Conservation (phyloP, 2,797 vertebrate genomes). For the Eupleurogrammus muticus region DNA sequence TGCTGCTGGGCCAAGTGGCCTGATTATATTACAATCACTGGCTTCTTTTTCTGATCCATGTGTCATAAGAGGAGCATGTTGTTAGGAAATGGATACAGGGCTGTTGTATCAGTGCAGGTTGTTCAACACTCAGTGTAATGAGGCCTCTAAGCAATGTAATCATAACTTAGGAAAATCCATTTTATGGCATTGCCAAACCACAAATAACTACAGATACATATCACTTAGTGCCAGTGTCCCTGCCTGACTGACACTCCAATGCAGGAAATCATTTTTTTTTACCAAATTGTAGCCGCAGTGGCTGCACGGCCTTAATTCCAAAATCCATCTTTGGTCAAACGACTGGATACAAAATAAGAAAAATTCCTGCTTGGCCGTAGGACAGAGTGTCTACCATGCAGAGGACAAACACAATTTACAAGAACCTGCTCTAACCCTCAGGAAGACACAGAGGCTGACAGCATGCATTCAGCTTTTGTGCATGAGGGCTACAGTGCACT, state of each 20-base stretch:
- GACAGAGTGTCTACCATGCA: not conserved
- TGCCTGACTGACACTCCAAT: not conserved
- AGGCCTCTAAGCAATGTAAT: constrained; percentile 46
- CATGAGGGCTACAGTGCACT: not conserved
- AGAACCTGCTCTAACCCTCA: not conserved
- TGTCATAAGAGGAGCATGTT: constrained; percentile 58
- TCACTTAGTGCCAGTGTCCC: constrained; percentile 1
- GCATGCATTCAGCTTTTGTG: not conserved
- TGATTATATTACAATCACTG: constrained; percentile 68
- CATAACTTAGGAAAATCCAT: constrained; percentile 41
- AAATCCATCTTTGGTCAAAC: not conserved
- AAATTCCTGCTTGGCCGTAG: not conserved
- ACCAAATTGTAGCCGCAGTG: constrained; percentile 13
- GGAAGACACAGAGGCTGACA: not conserved
- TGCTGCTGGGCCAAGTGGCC: constrained; percentile 56
- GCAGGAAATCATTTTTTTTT: constrained; percentile 11
- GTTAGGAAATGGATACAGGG: constrained; percentile 55
- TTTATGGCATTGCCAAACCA: constrained; percentile 40
- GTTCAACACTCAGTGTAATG: constrained; percentile 43
- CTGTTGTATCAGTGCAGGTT: constrained; percentile 31
- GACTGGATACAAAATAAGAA: constrained; percentile 5
- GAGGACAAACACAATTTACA: not conserved
- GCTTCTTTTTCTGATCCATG: constrained; percentile 38
- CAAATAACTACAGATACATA: constrained; percentile 35
- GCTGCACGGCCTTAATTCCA: constrained; percentile 1